Evolutionary conservation across 2,888 invertebrate genomes (phyloP).

Genomic region (Cephus runcator): DNA sequence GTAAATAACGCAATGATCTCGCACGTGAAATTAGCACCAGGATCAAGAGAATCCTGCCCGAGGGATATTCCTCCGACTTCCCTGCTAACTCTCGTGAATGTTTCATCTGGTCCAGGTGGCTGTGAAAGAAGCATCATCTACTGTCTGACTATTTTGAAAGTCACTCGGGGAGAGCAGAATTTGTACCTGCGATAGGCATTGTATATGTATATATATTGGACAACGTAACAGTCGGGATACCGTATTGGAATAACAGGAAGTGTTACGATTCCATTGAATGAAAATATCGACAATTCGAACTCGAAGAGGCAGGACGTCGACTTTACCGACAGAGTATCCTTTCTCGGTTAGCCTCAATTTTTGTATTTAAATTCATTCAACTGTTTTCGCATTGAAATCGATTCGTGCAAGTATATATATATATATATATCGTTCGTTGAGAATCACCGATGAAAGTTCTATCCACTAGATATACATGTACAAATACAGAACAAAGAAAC

Average conservation of each 20-base stretch:
- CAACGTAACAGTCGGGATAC: neutral
- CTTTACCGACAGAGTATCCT: slow-evolving; percentile 25
- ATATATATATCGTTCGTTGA: neutral
- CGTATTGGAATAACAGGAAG: slow-evolving; percentile 2
- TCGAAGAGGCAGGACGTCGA: slow-evolving; percentile 8
- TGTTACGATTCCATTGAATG: neutral
- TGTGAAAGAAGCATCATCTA: neutral
- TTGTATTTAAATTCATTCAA: slow-evolving; percentile 47
- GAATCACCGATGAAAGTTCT: neutral
- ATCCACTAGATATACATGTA: neutral
- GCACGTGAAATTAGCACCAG: neutral
- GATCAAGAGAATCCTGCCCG: neutral
- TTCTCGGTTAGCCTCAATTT: slow-evolving; percentile 42
- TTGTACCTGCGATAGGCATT: neutral
- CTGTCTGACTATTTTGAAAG: neutral
- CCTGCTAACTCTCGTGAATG: neutral
- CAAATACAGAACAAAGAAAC: neutral
- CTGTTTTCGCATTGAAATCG: slow-evolving; percentile 9
- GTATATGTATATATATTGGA: neutral
- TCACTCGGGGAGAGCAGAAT: neutral
- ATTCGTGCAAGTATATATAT: neutral
- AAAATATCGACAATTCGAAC: neutral
- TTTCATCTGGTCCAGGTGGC: neutral
- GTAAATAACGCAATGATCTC: neutral
- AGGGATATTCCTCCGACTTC: neutral